These are phyloP conservation scores for Gavialis gangeticus DNA, from an alignment of 2,113 vertebrate genomes.

Conservation along the genomic window DNA sequence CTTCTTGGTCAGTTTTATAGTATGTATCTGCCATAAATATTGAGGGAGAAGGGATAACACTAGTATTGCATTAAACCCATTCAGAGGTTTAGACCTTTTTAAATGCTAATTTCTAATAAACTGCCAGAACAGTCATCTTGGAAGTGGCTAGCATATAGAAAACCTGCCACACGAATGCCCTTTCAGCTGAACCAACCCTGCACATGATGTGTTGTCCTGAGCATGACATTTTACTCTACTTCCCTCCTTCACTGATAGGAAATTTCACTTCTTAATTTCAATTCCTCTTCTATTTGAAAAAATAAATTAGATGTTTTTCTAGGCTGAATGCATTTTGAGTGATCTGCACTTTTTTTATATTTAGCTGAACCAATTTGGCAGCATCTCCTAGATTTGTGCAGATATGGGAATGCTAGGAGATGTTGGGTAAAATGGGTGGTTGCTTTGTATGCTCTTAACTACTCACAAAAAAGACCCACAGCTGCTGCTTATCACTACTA, in stretches of 20 bases:
- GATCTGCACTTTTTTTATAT: neutral
- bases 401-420: neutral
- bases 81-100: fast-evolving
- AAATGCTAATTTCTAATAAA: fast-evolving
- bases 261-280: neutral
- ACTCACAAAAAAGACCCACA: neutral
- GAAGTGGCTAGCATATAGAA: neutral
- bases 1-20: neutral
- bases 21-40: fast-evolving
- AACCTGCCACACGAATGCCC: too few relatives aligned
- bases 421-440: neutral
- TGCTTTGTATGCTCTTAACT: neutral
- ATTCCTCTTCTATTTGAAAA: neutral
- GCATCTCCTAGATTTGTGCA: neutral
- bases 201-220: neutral
- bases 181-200: neutral
- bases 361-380: neutral
- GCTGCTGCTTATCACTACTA: neutral
- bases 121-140: neutral
- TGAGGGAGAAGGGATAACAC: neutral
- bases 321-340: neutral
- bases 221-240: neutral
- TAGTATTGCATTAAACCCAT: neutral
- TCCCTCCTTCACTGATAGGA: too few relatives aligned
- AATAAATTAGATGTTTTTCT: neutral